A percentile compares a stretch with the other conserved stretches of the same genome.
Evolutionary conservation across 2,888 invertebrate genomes (phyloP).

Genomic region (Venusia cambrica): DNA sequence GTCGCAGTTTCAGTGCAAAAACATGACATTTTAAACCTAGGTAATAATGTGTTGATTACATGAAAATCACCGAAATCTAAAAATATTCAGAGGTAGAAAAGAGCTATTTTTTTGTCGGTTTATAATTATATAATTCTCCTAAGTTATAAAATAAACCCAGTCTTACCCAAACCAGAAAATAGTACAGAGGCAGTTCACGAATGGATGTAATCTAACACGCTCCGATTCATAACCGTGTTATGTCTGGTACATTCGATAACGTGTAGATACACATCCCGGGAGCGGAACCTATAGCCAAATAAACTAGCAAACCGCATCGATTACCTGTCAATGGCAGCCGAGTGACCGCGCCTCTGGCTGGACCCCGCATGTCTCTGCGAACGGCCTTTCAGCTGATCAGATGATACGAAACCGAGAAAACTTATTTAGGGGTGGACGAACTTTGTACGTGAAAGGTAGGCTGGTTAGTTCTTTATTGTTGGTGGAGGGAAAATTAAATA

Average conservation of each 20-base stretch:
- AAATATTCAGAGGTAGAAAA: no score
- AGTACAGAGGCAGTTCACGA: slow-evolving; percentile 41
- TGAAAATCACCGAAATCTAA: no score
- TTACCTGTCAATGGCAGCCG: slow-evolving; percentile 76
- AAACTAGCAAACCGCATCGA: slow-evolving; percentile 78
- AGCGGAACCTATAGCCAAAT: slow-evolving; percentile 76
- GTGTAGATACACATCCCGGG: slow-evolving; percentile 69
- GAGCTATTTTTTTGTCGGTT: no score
- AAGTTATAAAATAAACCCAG: no score
- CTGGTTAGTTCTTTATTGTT: no score
- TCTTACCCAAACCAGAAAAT: slow-evolving; percentile 19
- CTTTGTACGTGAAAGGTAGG: no score
- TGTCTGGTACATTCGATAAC: slow-evolving; percentile 58
- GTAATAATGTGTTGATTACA: no score
- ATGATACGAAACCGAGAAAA: slow-evolving; percentile 4
- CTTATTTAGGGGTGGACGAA: no score
- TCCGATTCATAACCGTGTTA: slow-evolving; percentile 62
- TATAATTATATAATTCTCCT: no score
- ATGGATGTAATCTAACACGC: slow-evolving; percentile 53
- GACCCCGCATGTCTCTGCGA: slow-evolving; percentile 39
- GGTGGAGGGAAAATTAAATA: no score
- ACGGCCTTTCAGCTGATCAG: slow-evolving; percentile 5
- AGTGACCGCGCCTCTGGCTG: slow-evolving; percentile 61
- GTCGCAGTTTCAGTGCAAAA: no score
- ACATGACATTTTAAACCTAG: no score